Base-by-base conservation (phyloP, 2,797 vertebrate species). In the Tapirus indicus region DNA sequence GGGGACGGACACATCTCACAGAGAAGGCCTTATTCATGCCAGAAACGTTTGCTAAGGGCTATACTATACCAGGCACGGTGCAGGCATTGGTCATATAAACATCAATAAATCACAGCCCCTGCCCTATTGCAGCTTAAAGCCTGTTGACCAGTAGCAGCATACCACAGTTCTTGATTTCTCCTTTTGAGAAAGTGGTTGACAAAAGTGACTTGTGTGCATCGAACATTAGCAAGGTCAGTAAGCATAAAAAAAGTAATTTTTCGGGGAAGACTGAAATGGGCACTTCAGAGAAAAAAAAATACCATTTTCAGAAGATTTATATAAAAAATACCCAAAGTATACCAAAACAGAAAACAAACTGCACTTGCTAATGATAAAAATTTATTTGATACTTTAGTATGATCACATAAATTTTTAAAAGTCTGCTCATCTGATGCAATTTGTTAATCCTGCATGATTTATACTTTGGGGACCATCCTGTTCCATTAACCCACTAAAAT, bases 21-120 rank as follows among this genome's bases (percentile, higher is more conserved):
- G 88, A 60, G 58, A 80, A 47, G 95, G 96, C 82, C 92, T 38
- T 80, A 62, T 95, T 62, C 68, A 20, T 12, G 18, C 44, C 89
- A 74, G 86, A 85, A 86, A 52, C 20, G 14, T 54, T 88, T 66
- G 87, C 87, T 41, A 35, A 69, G 88, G 35, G 86, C 74, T 47
- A 0, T 38, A 0, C 62, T 52, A 1, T 69, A 21, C n/a, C 13
- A 38, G 60, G 79, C 54, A 3, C 27, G 54, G 49, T 64, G 54
- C 72, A 68, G 94, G 38, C 91, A 74, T 2, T 21, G 69, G 85
- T 25, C 88, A 27, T 17, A 54, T 27, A 68, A 74, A 84, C 79
- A 89, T 10, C 11, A 41, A 0, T 66, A 18, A 29, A 38, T 84
- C 68, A 47, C 56, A 91, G 60, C 35, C 66, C 52, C 41, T 64